Percentiles rank a stretch among this genome's conserved stretches.
These are phyloP conservation scores for Agelaius phoeniceus DNA, from an alignment of 2,113 vertebrate species.

Conservation along the genomic window DNA sequence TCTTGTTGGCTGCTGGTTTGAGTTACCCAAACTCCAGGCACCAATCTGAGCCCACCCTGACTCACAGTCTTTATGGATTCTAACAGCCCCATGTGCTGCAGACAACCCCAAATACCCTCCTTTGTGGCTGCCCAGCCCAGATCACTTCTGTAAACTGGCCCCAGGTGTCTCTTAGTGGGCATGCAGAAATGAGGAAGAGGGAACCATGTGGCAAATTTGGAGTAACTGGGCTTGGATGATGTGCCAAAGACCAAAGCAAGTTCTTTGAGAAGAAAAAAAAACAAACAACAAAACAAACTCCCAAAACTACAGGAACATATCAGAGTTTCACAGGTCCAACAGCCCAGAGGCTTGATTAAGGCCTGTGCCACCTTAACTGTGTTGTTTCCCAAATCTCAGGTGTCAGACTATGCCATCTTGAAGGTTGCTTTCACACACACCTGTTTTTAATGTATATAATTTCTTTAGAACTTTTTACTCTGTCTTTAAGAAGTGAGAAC, in stretches of 20 bases:
- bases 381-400: not conserved
- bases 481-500: not conserved
- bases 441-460: not conserved
- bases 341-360: not conserved
- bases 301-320: not conserved
- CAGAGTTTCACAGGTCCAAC: not conserved
- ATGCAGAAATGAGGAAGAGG: constrained; percentile 5
- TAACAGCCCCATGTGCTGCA: not conserved
- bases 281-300: not conserved
- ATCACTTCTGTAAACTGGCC: constrained; percentile 26
- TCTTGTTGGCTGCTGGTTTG: not conserved
- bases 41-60: not conserved
- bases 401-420: not conserved
- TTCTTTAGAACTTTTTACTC: not conserved
- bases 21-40: not conserved
- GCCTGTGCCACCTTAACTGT: not conserved
- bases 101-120: not conserved
- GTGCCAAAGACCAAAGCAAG: not conserved
- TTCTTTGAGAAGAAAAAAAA: not conserved
- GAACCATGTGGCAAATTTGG: not conserved
- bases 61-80: not conserved
- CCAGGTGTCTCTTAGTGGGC: constrained; percentile 27
- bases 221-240: not conserved
- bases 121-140: not conserved
- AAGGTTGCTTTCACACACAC: not conserved